Evolutionary conservation across 2,113 vertebrate species (phyloP).

Genomic region (Eleginops maclovinus): DNA sequence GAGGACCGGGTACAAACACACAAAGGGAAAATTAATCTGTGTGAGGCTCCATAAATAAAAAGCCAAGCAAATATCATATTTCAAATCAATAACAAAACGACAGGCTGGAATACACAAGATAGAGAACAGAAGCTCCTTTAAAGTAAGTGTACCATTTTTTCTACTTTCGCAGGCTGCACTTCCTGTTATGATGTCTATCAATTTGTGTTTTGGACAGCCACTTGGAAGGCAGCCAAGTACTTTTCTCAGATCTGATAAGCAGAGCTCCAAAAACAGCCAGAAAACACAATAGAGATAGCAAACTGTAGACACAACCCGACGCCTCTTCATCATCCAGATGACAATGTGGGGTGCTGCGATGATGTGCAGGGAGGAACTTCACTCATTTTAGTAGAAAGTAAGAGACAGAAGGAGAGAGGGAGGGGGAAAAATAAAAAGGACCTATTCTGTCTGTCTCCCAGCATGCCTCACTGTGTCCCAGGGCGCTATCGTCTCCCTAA

Average conservation of each 20-base stretch:
- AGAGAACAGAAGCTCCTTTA: not conserved
- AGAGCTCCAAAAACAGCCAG: slow-evolving; percentile 45
- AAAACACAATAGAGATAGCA: slow-evolving; percentile 43
- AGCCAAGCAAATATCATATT: not conserved
- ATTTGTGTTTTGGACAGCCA: slow-evolving; percentile 20
- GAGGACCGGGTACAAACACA: not conserved
- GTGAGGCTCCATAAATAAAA: not conserved
- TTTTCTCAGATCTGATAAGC: slow-evolving; percentile 43
- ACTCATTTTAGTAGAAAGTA: slow-evolving; percentile 42
- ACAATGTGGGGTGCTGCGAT: slow-evolving; percentile 37
- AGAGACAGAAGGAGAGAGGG: slow-evolving; percentile 7
- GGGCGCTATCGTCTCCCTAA: slow-evolving; percentile 52
- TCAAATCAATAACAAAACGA: slow-evolving; percentile 21
- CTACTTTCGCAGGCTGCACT: not conserved
- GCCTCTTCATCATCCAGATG: slow-evolving; percentile 58
- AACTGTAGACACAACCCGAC: slow-evolving; percentile 44
- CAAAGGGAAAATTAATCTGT: not conserved
- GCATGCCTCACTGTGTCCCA: slow-evolving; percentile 44
- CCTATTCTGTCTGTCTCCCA: slow-evolving; percentile 38
- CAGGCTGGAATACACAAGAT: not conserved
- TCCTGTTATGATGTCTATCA: slow-evolving; percentile 46
- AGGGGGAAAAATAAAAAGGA: slow-evolving; percentile 23
- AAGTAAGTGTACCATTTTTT: slow-evolving; percentile 2
- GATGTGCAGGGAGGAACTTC: slow-evolving; percentile 45
- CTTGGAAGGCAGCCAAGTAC: slow-evolving; percentile 23